Evolutionary conservation across 2,113 vertebrate genomes (phyloP).

Genomic region (Crotalus helleri): DNA sequence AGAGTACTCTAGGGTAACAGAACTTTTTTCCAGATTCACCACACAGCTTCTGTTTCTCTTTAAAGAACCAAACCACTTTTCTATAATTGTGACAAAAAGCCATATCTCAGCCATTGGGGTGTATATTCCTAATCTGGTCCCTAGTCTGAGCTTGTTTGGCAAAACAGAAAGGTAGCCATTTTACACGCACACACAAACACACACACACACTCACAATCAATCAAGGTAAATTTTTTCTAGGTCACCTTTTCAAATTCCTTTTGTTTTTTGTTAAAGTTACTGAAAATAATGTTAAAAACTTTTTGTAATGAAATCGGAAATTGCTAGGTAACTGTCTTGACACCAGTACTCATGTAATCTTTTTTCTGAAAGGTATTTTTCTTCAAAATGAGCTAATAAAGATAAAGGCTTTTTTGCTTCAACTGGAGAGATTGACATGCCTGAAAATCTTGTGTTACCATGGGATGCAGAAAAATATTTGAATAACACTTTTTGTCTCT

Average conservation of each 20-base stretch:
- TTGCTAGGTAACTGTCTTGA: background rate
- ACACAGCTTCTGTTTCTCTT: background rate
- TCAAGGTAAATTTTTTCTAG: background rate
- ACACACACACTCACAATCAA: too few relatives aligned
- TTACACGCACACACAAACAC: too few relatives aligned
- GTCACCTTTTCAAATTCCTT: background rate
- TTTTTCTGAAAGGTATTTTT: background rate
- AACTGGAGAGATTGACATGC: slow-evolving; percentile 13
- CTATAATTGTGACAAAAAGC: background rate
- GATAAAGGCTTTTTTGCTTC: slow-evolving; percentile 18
- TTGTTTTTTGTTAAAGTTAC: background rate
- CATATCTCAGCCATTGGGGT: background rate
- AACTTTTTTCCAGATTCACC: background rate
- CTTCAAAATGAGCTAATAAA: background rate
- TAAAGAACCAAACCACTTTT: background rate
- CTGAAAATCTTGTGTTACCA: background rate
- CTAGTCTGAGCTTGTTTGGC: background rate
- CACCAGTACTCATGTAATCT: background rate
- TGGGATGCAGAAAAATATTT: slow-evolving; percentile 26
- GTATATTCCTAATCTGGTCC: background rate
- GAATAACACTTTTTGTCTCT: background rate
- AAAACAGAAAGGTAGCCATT: background rate
- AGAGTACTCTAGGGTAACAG: background rate
- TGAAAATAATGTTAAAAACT: background rate
- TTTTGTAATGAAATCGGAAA: background rate